Evolutionary conservation across 1,140 invertebrate genomes (phyloP).

Genomic region (Ditylenchus dipsaci): DNA sequence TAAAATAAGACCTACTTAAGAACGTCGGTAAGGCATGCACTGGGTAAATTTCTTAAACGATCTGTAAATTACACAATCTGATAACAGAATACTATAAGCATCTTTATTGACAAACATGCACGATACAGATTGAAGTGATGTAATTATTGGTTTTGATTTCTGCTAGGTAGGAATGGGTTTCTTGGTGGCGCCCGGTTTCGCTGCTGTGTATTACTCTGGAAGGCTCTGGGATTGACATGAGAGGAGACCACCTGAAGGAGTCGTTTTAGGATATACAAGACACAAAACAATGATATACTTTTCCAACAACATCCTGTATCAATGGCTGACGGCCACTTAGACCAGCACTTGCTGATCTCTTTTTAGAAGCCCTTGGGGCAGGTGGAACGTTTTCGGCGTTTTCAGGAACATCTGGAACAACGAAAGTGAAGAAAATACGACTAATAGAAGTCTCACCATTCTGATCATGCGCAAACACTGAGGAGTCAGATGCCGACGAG

Average conservation of each 20-base stretch:
- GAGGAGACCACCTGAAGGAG: no score
- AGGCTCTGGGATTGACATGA: no score
- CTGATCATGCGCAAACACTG: background rate
- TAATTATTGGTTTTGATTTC: background rate
- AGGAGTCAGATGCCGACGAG: background rate
- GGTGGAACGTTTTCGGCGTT: background rate
- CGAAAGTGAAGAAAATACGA: background rate
- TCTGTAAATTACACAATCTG: no score
- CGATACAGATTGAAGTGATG: background rate
- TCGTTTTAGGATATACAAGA: no score
- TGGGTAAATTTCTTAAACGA: no score
- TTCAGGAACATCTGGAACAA: background rate
- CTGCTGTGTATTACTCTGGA: no score
- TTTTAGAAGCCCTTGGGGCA: background rate
- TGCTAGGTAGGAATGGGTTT: background rate
- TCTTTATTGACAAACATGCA: background rate
- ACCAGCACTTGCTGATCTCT: background rate
- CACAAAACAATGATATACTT: background rate
- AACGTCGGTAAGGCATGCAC: no score
- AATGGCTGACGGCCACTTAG: background rate
- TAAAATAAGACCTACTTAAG: no score
- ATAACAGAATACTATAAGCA: no score
- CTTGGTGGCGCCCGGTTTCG: no score
- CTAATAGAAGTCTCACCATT: background rate
- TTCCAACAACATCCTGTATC: background rate